These are phyloP conservation scores for Gallirallus australis DNA, from an alignment of 2,797 vertebrate genomes.

Conservation along the genomic window DNA sequence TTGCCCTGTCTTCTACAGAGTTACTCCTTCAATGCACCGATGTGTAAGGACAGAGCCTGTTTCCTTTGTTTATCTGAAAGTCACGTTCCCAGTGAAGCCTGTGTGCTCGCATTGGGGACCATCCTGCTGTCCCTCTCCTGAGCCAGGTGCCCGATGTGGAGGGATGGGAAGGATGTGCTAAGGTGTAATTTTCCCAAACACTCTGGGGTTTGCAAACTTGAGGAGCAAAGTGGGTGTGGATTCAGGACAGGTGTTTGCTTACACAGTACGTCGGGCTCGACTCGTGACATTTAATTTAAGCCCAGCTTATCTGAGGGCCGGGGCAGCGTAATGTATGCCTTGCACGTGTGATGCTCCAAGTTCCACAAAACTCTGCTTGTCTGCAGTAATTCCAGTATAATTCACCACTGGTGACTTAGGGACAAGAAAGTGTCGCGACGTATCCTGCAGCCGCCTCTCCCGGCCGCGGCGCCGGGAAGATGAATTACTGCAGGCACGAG, in stretches of 20 bases:
- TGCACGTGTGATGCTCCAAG: not conserved
- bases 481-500: constrained; percentile 18
- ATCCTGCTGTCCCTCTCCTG: not conserved
- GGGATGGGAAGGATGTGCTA: not conserved
- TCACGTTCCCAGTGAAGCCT: not conserved
- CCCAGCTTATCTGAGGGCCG: not conserved
- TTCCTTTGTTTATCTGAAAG: not conserved
- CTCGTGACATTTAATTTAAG: constrained; percentile 37
- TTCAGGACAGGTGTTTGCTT: constrained; percentile 23
- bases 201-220: not conserved
- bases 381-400: not conserved
- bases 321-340: not conserved
- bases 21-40: fast-evolving
- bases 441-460: not conserved
- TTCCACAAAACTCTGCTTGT: not conserved
- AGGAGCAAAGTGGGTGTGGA: not conserved
- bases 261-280: not conserved
- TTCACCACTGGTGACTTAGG: not conserved
- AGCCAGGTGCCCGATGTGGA: not conserved
- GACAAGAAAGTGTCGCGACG: not conserved
- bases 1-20: not conserved
- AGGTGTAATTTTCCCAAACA: not conserved
- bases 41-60: fast-evolving
- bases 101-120: fast-evolving
- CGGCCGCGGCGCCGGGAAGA: constrained; percentile 5